Base-by-base conservation (phyloP, 2,797 vertebrate genomes). In the Poliocrania exsul region DNA sequence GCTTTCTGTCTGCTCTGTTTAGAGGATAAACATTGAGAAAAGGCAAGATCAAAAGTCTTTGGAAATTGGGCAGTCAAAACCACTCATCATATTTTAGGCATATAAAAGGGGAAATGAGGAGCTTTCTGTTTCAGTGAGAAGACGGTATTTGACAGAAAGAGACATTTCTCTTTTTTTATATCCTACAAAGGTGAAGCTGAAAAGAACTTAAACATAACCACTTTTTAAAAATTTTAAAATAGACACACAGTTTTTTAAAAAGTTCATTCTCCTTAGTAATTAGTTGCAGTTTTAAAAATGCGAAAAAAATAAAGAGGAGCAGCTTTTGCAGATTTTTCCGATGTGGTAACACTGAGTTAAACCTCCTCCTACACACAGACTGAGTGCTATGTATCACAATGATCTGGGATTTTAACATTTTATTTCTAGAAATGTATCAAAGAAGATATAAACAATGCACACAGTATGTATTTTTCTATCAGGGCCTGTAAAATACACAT, bases 291-390 rank as follows among this genome's bases (percentile, higher is more conserved):
- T 92, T 90, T 21, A 35, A 90, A 88, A 69, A 78, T 11, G 26
- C 1, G n/a, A n/a, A 47, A 69, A 82, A 65, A 71, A 4, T 26
- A 66, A 81, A 86, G 37, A 93, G 74, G 8, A 90, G 61, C 24
- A 66, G 74, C 31, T 87, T 95, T 84, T 94, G 70, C 58, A 94
- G 56, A 37, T 92, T 90, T 88, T 86, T 75, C 47, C 46, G 65
- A 86, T 79, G 80, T 83, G 81, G 51, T 77, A 40, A 54, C 64
- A 89, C 44, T 77, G 79, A 82, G 60, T 70, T 90, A 64, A 81
- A 94, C 82, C 29, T 86, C 78, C 58, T 81, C 80, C 92, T 87
- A 85, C 78, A 73, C 62, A 92, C 1, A 58, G 70, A 58, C 26
- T 23, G 40, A 53, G 37, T 90, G 80, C 66, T 70, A 67, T 60